These are phyloP conservation scores for Drosophila tristis DNA, from an alignment of 1,140 invertebrate genomes.

Conservation along the genomic window DNA sequence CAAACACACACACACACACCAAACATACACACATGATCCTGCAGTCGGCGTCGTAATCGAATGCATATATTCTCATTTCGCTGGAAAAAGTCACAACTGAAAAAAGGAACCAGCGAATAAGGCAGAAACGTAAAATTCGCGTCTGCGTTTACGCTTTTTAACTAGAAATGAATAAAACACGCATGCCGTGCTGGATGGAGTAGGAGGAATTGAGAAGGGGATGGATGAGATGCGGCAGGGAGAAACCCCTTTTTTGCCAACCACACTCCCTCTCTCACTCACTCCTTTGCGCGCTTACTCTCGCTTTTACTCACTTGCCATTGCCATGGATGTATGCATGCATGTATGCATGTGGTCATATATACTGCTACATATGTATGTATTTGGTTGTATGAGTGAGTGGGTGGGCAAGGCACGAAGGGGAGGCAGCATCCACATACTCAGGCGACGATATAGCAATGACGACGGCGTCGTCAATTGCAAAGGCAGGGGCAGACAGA, in stretches of 20 bases:
- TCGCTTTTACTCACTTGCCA: neutral
- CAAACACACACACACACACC: neutral
- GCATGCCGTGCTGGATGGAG: slow-evolving; percentile 10
- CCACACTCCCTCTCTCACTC: slow-evolving; percentile 18
- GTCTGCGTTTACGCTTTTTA: slow-evolving; percentile 72
- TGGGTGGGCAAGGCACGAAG: neutral
- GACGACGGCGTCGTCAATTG: slow-evolving; percentile 18
- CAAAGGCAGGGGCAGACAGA: too few relatives aligned
- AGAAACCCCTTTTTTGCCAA: slow-evolving; percentile 26
- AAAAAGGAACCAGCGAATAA: slow-evolving; percentile 30
- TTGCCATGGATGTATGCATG: neutral
- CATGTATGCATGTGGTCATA: neutral
- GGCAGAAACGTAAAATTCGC: slow-evolving; percentile 53
- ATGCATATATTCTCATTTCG: slow-evolving; percentile 34
- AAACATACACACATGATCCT: neutral
- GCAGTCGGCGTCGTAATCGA: neutral
- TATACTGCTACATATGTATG: neutral
- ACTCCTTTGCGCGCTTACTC: slow-evolving; percentile 4
- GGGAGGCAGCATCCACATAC: slow-evolving; percentile 33
- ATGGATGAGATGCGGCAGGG: neutral
- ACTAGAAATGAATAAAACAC: slow-evolving; percentile 68
- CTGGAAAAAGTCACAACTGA: slow-evolving; percentile 46
- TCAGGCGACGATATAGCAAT: slow-evolving; percentile 9
- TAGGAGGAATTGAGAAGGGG: neutral
- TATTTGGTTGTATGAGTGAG: neutral